Conservation (phyloP, 2,797 vertebrate genomes). For the Anabas testudineus region DNA sequence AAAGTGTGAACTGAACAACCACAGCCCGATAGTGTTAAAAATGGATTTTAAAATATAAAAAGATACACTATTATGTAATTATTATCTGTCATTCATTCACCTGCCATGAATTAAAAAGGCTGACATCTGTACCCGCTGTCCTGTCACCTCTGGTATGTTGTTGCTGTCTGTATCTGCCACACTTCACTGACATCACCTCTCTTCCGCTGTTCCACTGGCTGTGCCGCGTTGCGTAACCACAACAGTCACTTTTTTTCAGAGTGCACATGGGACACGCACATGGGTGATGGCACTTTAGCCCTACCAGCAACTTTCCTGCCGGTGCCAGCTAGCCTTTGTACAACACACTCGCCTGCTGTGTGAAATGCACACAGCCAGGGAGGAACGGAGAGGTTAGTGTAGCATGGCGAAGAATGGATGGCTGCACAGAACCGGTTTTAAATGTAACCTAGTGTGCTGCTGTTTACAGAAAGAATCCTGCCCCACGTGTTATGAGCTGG, state of each 20-base stretch:
- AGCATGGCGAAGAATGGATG: slow-evolving; percentile 30
- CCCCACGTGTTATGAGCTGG: neutral
- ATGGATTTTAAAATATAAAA: too few relatives aligned
- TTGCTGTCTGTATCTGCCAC: neutral
- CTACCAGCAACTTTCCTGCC: slow-evolving; percentile 31
- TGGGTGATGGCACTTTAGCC: slow-evolving; percentile 40
- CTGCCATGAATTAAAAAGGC: neutral
- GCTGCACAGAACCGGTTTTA: slow-evolving; percentile 13
- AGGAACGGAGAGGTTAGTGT: slow-evolving; percentile 28
- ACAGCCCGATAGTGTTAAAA: neutral
- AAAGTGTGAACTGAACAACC: too few relatives aligned
- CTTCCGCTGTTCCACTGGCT: slow-evolving; percentile 9
- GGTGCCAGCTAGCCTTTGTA: slow-evolving; percentile 29
- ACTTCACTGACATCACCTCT: slow-evolving; percentile 25
- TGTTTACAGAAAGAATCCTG: neutral
- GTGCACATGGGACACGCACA: slow-evolving; percentile 33
- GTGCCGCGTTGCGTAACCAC: slow-evolving; percentile 45
- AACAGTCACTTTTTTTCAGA: slow-evolving; percentile 27
- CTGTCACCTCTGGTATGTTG: slow-evolving; percentile 18
- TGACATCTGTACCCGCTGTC: slow-evolving; percentile 12
- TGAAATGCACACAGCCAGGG: slow-evolving; percentile 32
- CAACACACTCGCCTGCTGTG: slow-evolving; percentile 44
- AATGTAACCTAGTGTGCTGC: slow-evolving; percentile 7
- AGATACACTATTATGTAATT: too few relatives aligned
- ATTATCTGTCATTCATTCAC: neutral